Conservation (phyloP, 2,888 invertebrate genomes). For the Leptinotarsa peninsularis region DNA sequence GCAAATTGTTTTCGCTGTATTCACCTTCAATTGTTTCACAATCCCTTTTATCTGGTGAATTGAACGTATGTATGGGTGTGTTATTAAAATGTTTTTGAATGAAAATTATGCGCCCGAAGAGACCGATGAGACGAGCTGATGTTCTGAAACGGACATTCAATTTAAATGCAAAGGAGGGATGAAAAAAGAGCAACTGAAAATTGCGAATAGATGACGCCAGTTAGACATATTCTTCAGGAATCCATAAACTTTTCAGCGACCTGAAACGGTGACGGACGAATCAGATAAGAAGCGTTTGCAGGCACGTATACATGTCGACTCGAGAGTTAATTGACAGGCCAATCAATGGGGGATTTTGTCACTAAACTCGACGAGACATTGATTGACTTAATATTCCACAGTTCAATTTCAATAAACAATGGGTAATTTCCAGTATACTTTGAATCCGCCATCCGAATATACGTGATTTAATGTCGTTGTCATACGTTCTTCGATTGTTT, state of each 20-base stretch:
- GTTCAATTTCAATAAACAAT: slow-evolving; percentile 67
- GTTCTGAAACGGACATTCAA: slow-evolving; percentile 48
- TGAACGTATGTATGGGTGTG: neutral
- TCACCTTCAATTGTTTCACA: slow-evolving; percentile 10
- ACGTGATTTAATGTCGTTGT: slow-evolving; percentile 61
- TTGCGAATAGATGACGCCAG: slow-evolving; percentile 63
- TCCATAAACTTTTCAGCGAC: slow-evolving; percentile 66
- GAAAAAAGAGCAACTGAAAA: slow-evolving; percentile 58
- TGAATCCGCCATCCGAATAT: slow-evolving; percentile 56
- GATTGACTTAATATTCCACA: slow-evolving; percentile 66
- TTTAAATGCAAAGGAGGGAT: slow-evolving; percentile 51
- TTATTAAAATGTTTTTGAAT: slow-evolving; percentile 9
- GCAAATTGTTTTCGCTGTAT: neutral
- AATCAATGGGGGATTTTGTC: slow-evolving; percentile 67
- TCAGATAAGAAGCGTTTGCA: slow-evolving; percentile 67
- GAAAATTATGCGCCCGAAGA: slow-evolving; percentile 9
- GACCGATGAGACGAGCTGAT: slow-evolving; percentile 16
- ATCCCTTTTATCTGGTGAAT: slow-evolving; percentile 6
- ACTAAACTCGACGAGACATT: slow-evolving; percentile 63
- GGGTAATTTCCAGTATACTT: slow-evolving; percentile 60
- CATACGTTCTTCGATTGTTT: slow-evolving; percentile 48
- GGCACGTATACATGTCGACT: slow-evolving; percentile 66
- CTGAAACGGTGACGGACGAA: slow-evolving; percentile 63
- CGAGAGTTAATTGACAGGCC: slow-evolving; percentile 67
- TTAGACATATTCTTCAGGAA: slow-evolving; percentile 63